Evolutionary conservation across 2,113 vertebrate genomes (phyloP), one percentile per base, ranked within the genome.

Genomic region (Tretioscincus oriximinensis): DNA sequence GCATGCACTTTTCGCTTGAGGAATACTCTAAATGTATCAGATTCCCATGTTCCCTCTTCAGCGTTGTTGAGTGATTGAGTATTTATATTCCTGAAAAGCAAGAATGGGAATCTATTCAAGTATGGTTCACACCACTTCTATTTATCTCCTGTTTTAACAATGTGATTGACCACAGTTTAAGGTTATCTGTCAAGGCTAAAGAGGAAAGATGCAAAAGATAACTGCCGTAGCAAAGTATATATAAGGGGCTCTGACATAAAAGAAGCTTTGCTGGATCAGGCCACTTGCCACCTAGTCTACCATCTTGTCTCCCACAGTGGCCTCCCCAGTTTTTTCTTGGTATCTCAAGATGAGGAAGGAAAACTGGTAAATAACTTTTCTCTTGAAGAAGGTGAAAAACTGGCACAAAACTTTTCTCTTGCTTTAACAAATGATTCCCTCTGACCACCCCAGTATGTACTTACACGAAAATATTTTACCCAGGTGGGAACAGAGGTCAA

Each of bases 401-500:
- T 70, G 31, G 75, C 45, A n/a, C 10, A 61, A 51, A 45, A 26
- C 49, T 5, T 80, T 65, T 63, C 54, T 4, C 26, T 28, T 29
- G 26, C 60, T 81, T 35, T 60, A 47, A 0, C 31, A 49, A 28
- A 54, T 4, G 11, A 20, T 0, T 67, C 64, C 79, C 0, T 79
- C 0, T 41, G 35, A 2, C 35, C 35, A 41, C 5, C 31, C 67
- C 51, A 22, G 21, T 68, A 75, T 3, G 45, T 0, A 69, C 71
- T 28, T 77, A 73, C 72, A 81, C 78, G 61, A 47, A 69, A 79
- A 80, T 72, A 2, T 88, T 1, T 0, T 77, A 76, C 70, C 63
- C 29, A n/a, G 78, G 68, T 91, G 89, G 86, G 88, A 88, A 88
- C 0, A 84, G 78, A 82, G 92, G 86, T 82, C 85, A 84, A 80